phyloP scores from a whole-genome alignment of 2,113 vertebrate species.

The Otus sunia region DNA sequence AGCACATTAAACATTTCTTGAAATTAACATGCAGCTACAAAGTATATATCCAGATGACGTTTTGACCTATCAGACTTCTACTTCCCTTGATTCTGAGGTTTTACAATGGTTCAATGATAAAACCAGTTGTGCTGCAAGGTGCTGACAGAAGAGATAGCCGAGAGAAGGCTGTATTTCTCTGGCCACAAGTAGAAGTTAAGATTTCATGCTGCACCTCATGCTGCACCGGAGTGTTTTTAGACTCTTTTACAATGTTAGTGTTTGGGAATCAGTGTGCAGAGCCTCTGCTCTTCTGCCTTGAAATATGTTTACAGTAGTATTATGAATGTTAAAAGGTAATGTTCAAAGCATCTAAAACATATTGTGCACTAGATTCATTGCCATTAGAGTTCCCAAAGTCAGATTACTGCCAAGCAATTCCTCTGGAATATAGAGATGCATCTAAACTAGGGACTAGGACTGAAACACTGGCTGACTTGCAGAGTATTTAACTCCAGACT shows the following conservation, averaged over 20 bases:
- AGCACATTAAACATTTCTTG: not conserved
- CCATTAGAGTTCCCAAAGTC: not conserved
- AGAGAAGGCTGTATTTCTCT: not conserved
- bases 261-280: not conserved
- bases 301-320: not conserved
- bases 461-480: accelerated
- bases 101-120: not conserved
- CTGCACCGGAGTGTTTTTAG: not conserved
- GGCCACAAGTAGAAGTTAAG: not conserved
- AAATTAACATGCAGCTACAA: not conserved
- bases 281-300: not conserved
- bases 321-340: not conserved
- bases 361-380: not conserved
- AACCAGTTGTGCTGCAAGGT: not conserved
- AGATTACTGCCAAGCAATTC: not conserved
- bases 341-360: not conserved
- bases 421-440: not conserved
- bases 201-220: not conserved
- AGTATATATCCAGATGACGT: not conserved
- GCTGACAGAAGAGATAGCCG: not conserved
- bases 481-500: not conserved
- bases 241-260: not conserved
- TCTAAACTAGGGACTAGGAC: not conserved
- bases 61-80: not conserved
- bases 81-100: not conserved